These are phyloP conservation scores for Ornithorhynchus anatinus DNA, from an alignment of 2,113 vertebrate species.

Conservation along the genomic window DNA sequence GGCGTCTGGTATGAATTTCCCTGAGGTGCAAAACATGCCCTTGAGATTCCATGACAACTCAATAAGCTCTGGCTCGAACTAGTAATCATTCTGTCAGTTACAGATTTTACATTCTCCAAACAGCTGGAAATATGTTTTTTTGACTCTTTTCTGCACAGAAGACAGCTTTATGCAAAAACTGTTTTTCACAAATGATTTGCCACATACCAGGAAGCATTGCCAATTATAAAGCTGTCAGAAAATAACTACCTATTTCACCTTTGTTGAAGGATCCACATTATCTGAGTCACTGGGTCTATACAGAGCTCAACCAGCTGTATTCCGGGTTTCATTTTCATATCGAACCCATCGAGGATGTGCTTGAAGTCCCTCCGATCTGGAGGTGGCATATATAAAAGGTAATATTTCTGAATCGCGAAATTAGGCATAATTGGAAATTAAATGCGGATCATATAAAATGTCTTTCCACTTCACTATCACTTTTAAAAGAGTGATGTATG, in stretches of 20 bases:
- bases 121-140: conserved; percentile 14
- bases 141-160: neutral
- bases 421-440: conserved; percentile 14
- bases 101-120: conserved; percentile 24
- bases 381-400: conserved; percentile 1
- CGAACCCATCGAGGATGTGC: neutral
- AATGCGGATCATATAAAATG: neutral
- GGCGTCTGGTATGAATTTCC: conserved; percentile 8
- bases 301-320: neutral
- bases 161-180: conserved; percentile 1
- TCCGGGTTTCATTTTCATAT: conserved; percentile 14
- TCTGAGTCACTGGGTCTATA: neutral
- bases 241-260: neutral
- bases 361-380: neutral
- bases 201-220: neutral
- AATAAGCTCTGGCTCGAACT: conserved; percentile 14
- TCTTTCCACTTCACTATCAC: neutral
- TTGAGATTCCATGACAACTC: conserved; percentile 17
- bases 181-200: neutral
- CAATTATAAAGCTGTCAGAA: neutral
- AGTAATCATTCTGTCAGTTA: conserved; percentile 37
- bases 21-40: neutral
- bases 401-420: conserved; percentile 10
- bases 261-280: neutral
- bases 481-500: neutral